phyloP scores from a whole-genome alignment of 2,113 vertebrate species.

The Pteronura brasiliensis region DNA sequence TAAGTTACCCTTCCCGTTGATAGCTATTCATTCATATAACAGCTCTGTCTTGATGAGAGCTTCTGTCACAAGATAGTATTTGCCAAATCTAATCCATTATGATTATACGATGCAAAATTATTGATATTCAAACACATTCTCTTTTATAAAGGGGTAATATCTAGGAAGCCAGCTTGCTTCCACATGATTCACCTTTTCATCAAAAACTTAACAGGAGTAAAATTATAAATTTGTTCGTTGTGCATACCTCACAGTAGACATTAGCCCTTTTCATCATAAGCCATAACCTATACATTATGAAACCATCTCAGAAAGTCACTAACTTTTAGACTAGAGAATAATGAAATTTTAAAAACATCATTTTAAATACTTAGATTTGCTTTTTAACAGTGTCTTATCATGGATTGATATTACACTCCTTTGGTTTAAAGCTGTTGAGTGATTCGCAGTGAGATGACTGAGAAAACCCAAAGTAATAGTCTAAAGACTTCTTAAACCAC shows the following conservation, averaged over 20 bases:
- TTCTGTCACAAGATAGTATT: background rate
- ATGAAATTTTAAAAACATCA: constrained; percentile 65
- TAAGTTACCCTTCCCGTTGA: background rate
- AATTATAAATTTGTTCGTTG: background rate
- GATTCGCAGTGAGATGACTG: constrained; percentile 73
- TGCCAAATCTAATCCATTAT: background rate
- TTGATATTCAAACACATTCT: background rate
- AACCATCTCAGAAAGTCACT: background rate
- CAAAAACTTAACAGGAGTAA: background rate
- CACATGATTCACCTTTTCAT: background rate
- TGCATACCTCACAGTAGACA: background rate
- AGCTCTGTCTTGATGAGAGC: background rate
- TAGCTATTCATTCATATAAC: background rate
- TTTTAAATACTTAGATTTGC: constrained; percentile 73
- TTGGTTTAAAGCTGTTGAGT: constrained; percentile 65
- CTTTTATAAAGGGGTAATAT: background rate
- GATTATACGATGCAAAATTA: background rate
- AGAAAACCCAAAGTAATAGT: constrained; percentile 74
- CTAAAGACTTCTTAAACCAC: constrained; percentile 54
- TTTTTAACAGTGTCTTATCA: constrained; percentile 71
- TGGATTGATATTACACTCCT: background rate
- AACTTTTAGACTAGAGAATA: constrained; percentile 34
- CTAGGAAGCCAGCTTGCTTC: background rate
- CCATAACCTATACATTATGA: background rate
- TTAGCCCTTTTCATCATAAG: constrained; percentile 22